Base-by-base conservation (phyloP, 2,797 vertebrate species). In the Enteromius afrohamiltoni region DNA sequence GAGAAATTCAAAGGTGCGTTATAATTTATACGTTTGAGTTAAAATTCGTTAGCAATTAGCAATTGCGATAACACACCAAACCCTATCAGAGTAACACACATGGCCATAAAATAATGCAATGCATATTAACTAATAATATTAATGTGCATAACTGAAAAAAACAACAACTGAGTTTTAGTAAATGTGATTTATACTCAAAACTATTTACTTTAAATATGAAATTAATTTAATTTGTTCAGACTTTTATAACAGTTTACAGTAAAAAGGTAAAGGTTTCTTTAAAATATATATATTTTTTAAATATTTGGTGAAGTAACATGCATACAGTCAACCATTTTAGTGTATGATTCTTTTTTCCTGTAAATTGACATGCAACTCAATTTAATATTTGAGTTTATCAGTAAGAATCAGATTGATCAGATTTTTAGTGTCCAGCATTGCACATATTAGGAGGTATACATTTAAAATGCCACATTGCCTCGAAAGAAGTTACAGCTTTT, bases 401-500 rank as follows among this genome's bases (percentile, higher is more conserved):
- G 16, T 9, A 73, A 14, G 8, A 16, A 77, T 45, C 11, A 26
- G 23, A 53, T 40, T 75, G 31, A 69, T 67, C 34, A 11, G 2
- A 40, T 8, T 26, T 26, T 23, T 45, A 16, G 10, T 31, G 7
- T 10, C 26, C 51, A 13, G 62, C 21, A 16, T 40, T 79, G 29
- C 21, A 37, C 62, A 0, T 3, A 37, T 13, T 26, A 7, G 13
- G 21, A 10, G 37, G 14, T 19, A 55, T 68, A 40, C 70, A 42
- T 70, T 21, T 58, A 51, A 29, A 69, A 70, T 0, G 8, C 49
- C 78, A 69, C 8, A 53, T 21, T 51, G 64, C n/a, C 6, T 7
- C 55, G 21, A 80, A 80, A n/a, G 4, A 70, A 70, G 49, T 14
- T 55, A 49, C 51, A 70, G 51, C 76, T 21, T 64, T 77, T 64